Base-by-base conservation (phyloP, 2,113 vertebrate species). In the Oncorhynchus masou region DNA sequence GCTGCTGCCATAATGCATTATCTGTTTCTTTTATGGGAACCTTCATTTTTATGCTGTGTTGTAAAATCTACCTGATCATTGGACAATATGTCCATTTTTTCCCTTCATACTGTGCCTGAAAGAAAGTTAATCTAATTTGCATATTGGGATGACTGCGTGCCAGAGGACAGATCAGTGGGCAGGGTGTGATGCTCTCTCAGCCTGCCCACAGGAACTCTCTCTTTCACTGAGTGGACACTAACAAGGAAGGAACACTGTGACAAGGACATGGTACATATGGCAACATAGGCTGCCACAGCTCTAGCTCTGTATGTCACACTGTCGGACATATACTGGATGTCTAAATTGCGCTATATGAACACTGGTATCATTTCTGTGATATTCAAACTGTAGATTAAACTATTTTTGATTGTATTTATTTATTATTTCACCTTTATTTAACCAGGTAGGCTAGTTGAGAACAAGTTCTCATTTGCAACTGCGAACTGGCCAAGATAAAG, bases 131-230 rank as follows among this genome's bases (percentile, higher is more conserved):
- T 72, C 71, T 69, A 5, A 39, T 76, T 77, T 83, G 25, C 60
- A 59, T 76, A 27, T 84, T 77, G 83, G 71, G 81, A 87, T 89
- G 88, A 90, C 79, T 86, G 80, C 81, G 57, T 87, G 86, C 85
- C 73, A 73, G 85, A 90, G 88, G 87, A 92, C 90, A 86, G 88
- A 76, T 25, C 86, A 73, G 91, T 91, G 89, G 91, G 91, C 79
- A 66, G 88, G 81, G 90, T 87, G 91, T 85, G 91, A 91, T 86
- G 88, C 87, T 88, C 81, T 90, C 84, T 89, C 89, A 90, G 86
- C 85, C 90, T 76, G 84, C 89, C 89, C 86, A 91, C 90, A 87
- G 84, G 81, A 89, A 88, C 85, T 90, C 86, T 91, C 86, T 90
- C 86, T 91, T 84, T 87, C 82, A 83, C 88, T 86, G 87, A 90